Evolutionary conservation across 2,797 vertebrate species (phyloP).

Genomic region (Gallirallus australis): DNA sequence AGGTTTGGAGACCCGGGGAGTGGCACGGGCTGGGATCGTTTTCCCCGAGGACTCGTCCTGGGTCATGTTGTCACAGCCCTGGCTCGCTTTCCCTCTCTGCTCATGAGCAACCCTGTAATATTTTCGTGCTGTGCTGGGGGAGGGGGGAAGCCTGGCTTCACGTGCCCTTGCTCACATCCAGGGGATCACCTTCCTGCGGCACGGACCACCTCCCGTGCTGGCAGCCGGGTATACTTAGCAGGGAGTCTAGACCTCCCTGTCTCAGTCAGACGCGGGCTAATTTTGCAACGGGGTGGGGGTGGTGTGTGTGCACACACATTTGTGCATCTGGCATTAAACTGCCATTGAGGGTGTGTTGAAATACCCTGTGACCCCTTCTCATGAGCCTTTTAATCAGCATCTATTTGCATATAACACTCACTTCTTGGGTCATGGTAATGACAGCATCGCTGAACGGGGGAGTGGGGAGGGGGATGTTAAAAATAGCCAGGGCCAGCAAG

Average conservation of each 20-base stretch:
- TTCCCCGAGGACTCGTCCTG: not conserved
- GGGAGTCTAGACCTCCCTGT: not conserved
- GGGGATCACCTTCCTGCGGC: fast-evolving
- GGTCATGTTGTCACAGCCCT: fast-evolving
- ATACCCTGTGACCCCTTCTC: not conserved
- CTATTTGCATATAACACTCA: not conserved
- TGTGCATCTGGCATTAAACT: not conserved
- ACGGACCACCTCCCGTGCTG: fast-evolving
- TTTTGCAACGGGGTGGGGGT: not conserved
- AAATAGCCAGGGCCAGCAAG: not conserved
- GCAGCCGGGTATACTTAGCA: not conserved
- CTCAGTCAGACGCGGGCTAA: fast-evolving
- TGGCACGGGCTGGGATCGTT: fast-evolving
- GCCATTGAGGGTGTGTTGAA: not conserved
- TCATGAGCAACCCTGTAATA: fast-evolving
- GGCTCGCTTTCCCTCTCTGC: not conserved
- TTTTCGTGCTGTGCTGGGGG: not conserved
- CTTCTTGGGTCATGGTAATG: not conserved
- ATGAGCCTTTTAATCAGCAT: not conserved
- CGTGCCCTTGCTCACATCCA: fast-evolving
- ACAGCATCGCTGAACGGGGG: not conserved
- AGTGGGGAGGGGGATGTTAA: not conserved
- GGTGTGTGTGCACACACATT: no score
- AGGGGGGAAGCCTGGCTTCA: not conserved
- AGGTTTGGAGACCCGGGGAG: not conserved